Percentiles rank a stretch among this genome's conserved stretches.
Evolutionary conservation across 2,797 vertebrate genomes (phyloP).

Genomic region (Eleutherodactylus coqui): DNA sequence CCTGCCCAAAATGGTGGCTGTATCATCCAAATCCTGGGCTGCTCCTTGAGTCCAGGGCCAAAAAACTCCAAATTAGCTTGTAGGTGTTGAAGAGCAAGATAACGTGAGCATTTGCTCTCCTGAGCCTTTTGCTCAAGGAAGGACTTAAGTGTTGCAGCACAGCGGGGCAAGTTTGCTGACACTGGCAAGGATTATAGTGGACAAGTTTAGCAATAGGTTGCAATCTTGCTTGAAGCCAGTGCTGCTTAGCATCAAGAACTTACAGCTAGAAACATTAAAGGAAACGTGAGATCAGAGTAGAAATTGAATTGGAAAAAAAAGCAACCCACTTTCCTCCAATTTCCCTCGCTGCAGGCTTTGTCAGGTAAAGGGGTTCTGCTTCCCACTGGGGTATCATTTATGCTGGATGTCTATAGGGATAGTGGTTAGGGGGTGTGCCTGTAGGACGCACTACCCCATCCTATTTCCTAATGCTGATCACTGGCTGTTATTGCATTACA

Average conservation of each 20-base stretch:
- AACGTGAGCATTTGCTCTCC: conserved; percentile 34
- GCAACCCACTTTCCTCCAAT: conserved; percentile 51
- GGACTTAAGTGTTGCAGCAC: conserved; percentile 51
- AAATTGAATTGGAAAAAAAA: conserved; percentile 61
- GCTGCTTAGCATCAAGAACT: conserved; percentile 64
- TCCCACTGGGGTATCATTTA: conserved; percentile 37
- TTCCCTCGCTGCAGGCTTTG: conserved; percentile 53
- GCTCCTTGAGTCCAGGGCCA: conserved; percentile 63
- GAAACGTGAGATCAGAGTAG: conserved; percentile 63
- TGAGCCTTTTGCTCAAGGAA: conserved; percentile 15
- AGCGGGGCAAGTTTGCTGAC: conserved; percentile 62
- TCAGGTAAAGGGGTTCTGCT: conserved; percentile 21
- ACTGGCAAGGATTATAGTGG: conserved; percentile 64
- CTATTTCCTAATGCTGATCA: not conserved
- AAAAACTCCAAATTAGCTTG: conserved; percentile 59
- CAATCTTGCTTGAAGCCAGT: conserved; percentile 65
- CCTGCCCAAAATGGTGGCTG: conserved; percentile 62
- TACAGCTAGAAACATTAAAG: conserved; percentile 64
- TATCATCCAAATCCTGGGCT: conserved; percentile 51
- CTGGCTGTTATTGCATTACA: not conserved
- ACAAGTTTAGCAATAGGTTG: conserved; percentile 63
- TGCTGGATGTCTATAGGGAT: conserved; percentile 6
- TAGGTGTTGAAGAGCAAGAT: conserved; percentile 43
- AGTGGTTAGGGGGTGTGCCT: not conserved
- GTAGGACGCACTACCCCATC: not conserved